phyloP scores from a whole-genome alignment of 2,113 vertebrate genomes.

The Hippocampus zosterae region DNA sequence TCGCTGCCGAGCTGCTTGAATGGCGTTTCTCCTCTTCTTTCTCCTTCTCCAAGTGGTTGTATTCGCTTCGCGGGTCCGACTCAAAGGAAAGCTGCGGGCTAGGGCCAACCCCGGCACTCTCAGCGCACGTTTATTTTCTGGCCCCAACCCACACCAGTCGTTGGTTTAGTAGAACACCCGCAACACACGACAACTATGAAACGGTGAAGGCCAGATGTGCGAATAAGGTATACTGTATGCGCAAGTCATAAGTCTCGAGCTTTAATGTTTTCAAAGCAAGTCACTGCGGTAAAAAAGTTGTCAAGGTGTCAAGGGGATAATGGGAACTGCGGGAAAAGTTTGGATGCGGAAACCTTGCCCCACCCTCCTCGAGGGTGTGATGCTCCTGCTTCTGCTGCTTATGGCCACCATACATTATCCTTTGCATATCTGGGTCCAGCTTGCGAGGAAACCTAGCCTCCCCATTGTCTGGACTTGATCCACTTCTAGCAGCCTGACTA shows the following conservation, averaged over 20 bases:
- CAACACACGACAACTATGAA: not conserved
- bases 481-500: not conserved
- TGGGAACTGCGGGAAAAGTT: not conserved
- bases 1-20: constrained; percentile 14
- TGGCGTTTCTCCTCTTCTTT: not conserved
- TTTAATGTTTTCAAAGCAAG: no score
- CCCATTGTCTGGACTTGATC: not conserved
- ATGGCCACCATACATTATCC: not conserved
- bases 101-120: not conserved
- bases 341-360: not conserved
- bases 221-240: not conserved
- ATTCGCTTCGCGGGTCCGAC: not conserved
- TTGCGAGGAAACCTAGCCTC: not conserved
- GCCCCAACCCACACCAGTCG: not conserved
- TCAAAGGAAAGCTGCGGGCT: not conserved
- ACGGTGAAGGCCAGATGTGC: not conserved
- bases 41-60: not conserved
- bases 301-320: not conserved
- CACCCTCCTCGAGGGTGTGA: no score
- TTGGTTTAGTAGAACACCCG: not conserved
- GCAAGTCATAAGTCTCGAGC: no score
- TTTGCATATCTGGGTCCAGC: not conserved
- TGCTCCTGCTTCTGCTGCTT: not conserved
- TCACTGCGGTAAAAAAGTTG: not conserved
- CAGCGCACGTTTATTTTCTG: not conserved